Conservation (phyloP, 64 coral and sea anemone species). For the Acropora tenuis region DNA sequence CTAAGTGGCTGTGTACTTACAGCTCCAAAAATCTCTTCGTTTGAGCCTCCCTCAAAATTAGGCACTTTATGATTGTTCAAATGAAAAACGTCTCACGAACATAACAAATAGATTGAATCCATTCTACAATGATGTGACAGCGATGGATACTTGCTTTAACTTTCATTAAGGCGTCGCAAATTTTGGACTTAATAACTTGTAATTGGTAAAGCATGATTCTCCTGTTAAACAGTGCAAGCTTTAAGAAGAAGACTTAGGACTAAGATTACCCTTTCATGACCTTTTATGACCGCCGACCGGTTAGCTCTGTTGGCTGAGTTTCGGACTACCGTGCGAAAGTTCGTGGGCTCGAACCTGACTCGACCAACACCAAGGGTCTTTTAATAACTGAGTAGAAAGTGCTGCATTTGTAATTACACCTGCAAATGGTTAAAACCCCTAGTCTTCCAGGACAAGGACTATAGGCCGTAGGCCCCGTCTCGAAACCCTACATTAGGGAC, state of each 20-base stretch:
- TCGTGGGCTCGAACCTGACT: too few relatives aligned
- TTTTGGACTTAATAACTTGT: background rate
- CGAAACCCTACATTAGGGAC: too few relatives aligned
- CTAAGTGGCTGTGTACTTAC: background rate
- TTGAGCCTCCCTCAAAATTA: background rate
- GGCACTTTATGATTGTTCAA: background rate
- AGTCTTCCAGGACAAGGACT: too few relatives aligned
- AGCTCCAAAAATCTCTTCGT: background rate
- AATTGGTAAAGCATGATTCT: background rate
- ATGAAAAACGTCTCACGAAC: background rate
- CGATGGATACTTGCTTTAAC: background rate
- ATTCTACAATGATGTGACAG: background rate
- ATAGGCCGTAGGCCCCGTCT: too few relatives aligned
- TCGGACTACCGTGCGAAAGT: too few relatives aligned
- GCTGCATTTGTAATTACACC: too few relatives aligned
- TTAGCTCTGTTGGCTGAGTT: too few relatives aligned
- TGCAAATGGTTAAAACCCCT: too few relatives aligned
- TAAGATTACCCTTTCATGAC: background rate
- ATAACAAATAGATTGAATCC: background rate
- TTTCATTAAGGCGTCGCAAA: background rate
- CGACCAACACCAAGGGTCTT: too few relatives aligned
- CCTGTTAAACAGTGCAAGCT: background rate
- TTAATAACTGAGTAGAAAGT: too few relatives aligned
- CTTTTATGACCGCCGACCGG: too few relatives aligned
- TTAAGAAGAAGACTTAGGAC: background rate